A percentile compares a stretch with the other conserved stretches of the same genome.
Evolutionary conservation across 2,888 invertebrate species (phyloP).

Genomic region (Xylocampa areola): DNA sequence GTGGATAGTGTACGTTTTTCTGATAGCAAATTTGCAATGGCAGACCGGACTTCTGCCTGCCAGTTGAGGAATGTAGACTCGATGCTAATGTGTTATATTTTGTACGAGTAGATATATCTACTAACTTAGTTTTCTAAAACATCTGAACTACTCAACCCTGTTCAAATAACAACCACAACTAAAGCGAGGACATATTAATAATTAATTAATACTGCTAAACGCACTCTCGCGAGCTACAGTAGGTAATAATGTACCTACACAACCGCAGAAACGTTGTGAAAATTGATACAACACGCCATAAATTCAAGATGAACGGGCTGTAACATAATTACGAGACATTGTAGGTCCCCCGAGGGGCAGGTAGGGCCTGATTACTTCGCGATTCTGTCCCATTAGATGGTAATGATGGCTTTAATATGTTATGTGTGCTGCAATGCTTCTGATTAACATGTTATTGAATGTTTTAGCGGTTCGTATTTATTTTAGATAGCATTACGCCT

Average conservation of each 20-base stretch:
- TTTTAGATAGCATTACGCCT: too few species aligned
- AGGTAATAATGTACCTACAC: conserved; percentile 5
- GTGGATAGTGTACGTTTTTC: too few species aligned
- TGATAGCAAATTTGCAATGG: too few species aligned
- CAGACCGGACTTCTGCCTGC: too few species aligned
- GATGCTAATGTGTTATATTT: too few species aligned
- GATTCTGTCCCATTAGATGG: conserved; percentile 55
- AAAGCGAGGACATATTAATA: conserved; percentile 20
- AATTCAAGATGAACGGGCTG: conserved; percentile 45
- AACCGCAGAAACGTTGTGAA: conserved; percentile 49
- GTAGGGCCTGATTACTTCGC: conserved; percentile 60
- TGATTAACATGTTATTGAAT: conserved; percentile 35
- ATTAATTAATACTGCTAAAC: conserved; percentile 27
- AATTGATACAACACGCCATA: conserved; percentile 56
- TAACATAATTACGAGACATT: conserved; percentile 57
- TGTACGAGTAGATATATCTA: too few species aligned
- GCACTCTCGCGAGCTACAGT: conserved; percentile 8
- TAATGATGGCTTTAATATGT: conserved; percentile 42
- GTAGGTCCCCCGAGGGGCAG: conserved; percentile 55
- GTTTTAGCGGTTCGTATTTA: too few species aligned
- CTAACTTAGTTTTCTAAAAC: too few species aligned
- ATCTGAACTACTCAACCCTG: neutral
- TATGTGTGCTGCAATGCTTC: conserved; percentile 29
- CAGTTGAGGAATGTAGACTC: too few species aligned
- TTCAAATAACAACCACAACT: neutral